Evolutionary conservation across 2,888 invertebrate genomes (phyloP).

Genomic region (Nemapogon koenigi): DNA sequence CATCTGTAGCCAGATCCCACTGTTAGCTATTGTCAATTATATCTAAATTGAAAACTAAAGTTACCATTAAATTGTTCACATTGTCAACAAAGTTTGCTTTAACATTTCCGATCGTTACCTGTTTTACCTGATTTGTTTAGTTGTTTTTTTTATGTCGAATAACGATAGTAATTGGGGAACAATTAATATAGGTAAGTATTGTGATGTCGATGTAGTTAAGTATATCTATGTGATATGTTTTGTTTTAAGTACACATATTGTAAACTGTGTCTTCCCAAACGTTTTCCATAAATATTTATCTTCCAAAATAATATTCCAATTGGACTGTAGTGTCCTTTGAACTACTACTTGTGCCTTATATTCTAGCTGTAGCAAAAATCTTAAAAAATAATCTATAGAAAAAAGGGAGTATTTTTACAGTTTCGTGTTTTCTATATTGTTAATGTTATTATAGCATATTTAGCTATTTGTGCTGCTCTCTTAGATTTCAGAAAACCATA

Average conservation of each 20-base stretch:
- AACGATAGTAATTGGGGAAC: constrained; percentile 53
- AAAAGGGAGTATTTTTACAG: no score
- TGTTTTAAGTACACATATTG: constrained; percentile 28
- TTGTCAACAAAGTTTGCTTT: constrained; percentile 36
- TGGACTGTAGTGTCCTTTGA: no score
- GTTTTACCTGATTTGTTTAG: constrained; percentile 51
- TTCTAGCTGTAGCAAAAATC: no score
- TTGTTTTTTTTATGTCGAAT: constrained; percentile 37
- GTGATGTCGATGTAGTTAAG: constrained; percentile 56
- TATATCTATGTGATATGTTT: constrained; percentile 47
- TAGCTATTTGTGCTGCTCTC: no score
- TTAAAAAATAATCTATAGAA: no score
- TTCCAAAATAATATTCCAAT: no score
- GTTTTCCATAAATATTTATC: constrained; percentile 30
- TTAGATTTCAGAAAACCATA: no score
- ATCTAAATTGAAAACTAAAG: constrained; percentile 36
- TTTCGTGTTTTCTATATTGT: no score
- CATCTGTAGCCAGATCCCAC: constrained; percentile 2
- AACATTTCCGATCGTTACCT: constrained; percentile 58
- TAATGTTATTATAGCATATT: no score
- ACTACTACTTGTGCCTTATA: no score
- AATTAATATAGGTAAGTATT: constrained; percentile 48
- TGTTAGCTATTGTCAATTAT: constrained; percentile 1
- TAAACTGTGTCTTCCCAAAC: constrained; percentile 55
- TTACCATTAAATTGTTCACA: constrained; percentile 56